Evolutionary conservation across 2,113 vertebrate species (phyloP).

Genomic region (Dasypus novemcinctus): DNA sequence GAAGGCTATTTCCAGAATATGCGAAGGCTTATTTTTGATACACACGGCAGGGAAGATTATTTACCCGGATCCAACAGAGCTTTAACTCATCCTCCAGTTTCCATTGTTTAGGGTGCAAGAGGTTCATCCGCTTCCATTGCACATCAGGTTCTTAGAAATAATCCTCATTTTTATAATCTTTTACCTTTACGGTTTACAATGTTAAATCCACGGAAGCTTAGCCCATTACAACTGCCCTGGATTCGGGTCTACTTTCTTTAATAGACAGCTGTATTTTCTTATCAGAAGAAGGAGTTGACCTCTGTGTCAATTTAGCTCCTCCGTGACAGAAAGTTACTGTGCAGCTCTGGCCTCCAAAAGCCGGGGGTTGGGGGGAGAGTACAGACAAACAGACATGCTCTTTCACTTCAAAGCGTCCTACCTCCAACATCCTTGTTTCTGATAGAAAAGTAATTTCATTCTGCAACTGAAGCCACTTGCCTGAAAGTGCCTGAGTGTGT

Average conservation of each 20-base stretch:
- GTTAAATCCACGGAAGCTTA: background rate
- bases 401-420: background rate
- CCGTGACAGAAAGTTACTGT: background rate
- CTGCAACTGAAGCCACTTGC: background rate
- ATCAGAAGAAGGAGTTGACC: accelerated
- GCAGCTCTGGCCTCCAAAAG: accelerated
- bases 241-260: background rate
- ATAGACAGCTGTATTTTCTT: background rate
- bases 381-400: accelerated
- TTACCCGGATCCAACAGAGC: accelerated
- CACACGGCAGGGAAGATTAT: background rate
- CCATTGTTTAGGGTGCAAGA: accelerated
- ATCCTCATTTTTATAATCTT: background rate
- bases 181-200: accelerated
- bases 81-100: accelerated
- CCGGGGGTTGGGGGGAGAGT: accelerated
- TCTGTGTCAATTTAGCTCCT: background rate
- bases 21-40: accelerated
- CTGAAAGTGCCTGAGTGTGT: accelerated
- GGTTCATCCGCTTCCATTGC: accelerated
- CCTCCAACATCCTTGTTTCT: background rate
- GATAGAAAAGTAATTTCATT: background rate
- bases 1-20: background rate
- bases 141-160: accelerated
- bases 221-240: no score